Base-by-base conservation (phyloP, 2,888 invertebrate species). In the Erebia ligea region DNA sequence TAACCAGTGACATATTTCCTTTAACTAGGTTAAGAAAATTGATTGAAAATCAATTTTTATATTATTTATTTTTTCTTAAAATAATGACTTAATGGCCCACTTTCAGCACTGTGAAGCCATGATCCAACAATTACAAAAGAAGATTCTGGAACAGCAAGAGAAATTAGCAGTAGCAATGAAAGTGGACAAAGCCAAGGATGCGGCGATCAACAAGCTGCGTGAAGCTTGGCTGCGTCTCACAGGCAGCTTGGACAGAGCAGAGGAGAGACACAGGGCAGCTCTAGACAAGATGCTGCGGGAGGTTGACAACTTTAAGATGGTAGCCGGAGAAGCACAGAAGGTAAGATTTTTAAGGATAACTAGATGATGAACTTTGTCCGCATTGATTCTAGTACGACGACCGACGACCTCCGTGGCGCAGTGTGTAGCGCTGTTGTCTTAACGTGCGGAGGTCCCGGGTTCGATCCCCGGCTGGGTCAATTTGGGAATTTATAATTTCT, bases 161-260 rank as follows among this genome's bases (percentile, higher is more conserved):
- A 96, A 96, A 78, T 84, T 97, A 42, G 96, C 97, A 0, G 97
- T 97, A 0, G 97, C 97, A 0, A 85, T 97, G 6, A 95, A 95
- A 84, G 96, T 97, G 0, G 97, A 97, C 84, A 94, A 95, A 69
- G 94, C 95, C 0, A 97, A 97, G 82, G 97, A 97, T 79, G 86
- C 91, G 0, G 95, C 96, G 0, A 95, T 97, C 68, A 81, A 89
- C 4, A 95, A 95, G 78, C 94, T 96, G 57, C 94, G 95, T 69
- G 94, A 94, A 15, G 95, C 96, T 0, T 95, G 96, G 94, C 89
- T 95, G 17, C 94, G 94, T 80, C 91, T 92, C 54, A 85, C 90
- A 0, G 78, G 85, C 13, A 90, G 87, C 73, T 76, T 94, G 61
- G 93, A 94, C 69, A 89, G 83, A 40, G 86, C 93, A 0, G 93